Base-by-base conservation (phyloP, 2,888 invertebrate genomes). In the Calliphora vomitoria region DNA sequence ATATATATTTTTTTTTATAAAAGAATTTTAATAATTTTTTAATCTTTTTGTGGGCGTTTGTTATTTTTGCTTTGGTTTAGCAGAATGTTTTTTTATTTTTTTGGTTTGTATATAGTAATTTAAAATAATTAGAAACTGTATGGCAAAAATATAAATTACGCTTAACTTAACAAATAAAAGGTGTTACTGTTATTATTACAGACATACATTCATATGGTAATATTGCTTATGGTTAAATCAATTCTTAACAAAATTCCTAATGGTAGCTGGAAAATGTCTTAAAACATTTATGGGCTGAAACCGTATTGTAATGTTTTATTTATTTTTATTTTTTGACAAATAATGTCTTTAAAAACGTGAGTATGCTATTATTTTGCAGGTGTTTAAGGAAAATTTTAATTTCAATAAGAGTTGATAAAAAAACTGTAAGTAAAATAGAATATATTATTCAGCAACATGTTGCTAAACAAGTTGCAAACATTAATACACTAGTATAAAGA, bases 31-130 rank as follows among this genome's bases (percentile, higher is more conserved):
- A 71, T 68, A 58, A 25, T 53, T 74, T 78, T 68, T 20, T 6
- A 50, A 66, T 75, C 18, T 53, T 18, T 81, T 85, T 71, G 85
- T 85, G 82, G 87, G 87, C 85, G 87, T 85, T 82, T 47, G 3
- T 53, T 75, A 35, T 60, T 74, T 60, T 74, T 55, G 66, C n/a
- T 84, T 66, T 44, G 50, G 50, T 15, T 50, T 15, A 38, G 18
- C 18, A 25, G 66, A 53, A 20, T 66, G 38, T 53, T 58, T 41
- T 55, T 31, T 41, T 55, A 44, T 66, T 41, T 58, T 75, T n/a
- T 75, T 50, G 47, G n/a, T 50, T 71, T 31, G 41, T 62, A 62
- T 31, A n/a, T 8, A 66, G 55, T n/a, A 44, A 83, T 79, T 79
- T 74, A 74, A 80, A 85, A 82, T 76, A 78, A 83, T 78, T 83